Conservation (phyloP, 2,797 vertebrate species). For the Aythya fuligula region DNA sequence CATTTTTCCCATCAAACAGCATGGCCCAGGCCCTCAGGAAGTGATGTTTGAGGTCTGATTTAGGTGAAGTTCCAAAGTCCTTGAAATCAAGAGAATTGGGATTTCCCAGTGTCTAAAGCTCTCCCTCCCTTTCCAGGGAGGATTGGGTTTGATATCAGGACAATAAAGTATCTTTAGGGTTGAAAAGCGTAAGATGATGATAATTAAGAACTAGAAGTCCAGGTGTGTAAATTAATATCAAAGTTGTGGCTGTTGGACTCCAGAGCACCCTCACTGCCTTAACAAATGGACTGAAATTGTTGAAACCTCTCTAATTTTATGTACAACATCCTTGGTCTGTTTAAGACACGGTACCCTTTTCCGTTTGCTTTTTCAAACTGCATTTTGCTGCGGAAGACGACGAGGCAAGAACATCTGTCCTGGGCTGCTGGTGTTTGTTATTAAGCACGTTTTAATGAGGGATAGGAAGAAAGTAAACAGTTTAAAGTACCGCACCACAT, state of each 20-base stretch:
- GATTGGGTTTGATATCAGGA: background rate
- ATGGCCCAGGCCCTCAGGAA: background rate
- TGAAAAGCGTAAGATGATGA: background rate
- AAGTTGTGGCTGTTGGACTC: background rate
- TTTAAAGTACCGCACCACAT: background rate
- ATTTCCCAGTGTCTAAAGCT: background rate
- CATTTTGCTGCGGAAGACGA: background rate
- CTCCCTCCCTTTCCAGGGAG: rapidly evolving
- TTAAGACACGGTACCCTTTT: background rate
- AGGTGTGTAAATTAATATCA: background rate
- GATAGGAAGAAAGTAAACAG: background rate
- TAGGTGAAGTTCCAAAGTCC: background rate
- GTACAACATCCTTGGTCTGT: no score
- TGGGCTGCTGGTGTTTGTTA: background rate
- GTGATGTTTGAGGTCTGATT: background rate
- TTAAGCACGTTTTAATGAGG: background rate
- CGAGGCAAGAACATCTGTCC: conserved; percentile 16
- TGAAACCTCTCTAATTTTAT: background rate
- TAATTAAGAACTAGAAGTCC: background rate
- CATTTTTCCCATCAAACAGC: background rate
- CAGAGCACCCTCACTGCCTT: background rate
- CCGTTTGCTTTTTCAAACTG: background rate
- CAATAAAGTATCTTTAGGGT: background rate
- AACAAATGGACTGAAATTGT: background rate
- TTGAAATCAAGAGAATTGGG: background rate